These are phyloP conservation scores for Astatoreochromis straeleni DNA, from an alignment of 2,113 vertebrate genomes.

Conservation along the genomic window DNA sequence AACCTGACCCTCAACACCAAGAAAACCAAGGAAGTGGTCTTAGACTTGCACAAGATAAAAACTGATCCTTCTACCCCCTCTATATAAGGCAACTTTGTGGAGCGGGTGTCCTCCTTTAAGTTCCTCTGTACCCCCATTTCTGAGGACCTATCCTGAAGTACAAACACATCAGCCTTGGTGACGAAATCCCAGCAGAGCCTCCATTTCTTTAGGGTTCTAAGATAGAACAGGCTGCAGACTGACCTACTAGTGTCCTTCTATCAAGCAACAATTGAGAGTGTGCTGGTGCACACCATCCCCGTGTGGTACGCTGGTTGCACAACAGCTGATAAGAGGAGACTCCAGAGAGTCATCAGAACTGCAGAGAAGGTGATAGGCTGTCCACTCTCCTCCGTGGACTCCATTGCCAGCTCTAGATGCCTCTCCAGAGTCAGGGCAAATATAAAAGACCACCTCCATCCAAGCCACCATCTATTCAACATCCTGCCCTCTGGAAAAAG, in stretches of 20 bases:
- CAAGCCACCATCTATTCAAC: rapidly evolving
- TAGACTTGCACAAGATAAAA: not conserved
- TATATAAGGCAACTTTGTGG: not conserved
- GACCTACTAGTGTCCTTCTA: not conserved
- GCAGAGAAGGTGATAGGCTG: not conserved
- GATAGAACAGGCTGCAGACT: not conserved
- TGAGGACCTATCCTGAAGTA: not conserved
- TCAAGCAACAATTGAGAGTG: not conserved
- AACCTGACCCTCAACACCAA: not conserved
- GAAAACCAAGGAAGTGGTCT: not conserved
- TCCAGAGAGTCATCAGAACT: not conserved
- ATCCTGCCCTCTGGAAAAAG: not conserved
- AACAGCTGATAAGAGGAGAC: not conserved
- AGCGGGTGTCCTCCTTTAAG: rapidly evolving
- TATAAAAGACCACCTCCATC: not conserved
- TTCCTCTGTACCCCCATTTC: not conserved
- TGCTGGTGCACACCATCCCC: not conserved
- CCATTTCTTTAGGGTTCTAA: not conserved
- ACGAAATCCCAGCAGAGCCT: rapidly evolving
- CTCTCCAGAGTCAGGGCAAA: not conserved
- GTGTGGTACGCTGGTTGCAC: rapidly evolving
- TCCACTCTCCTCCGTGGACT: not conserved
- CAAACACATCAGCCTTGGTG: not conserved
- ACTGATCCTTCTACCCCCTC: not conserved
- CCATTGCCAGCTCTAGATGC: not conserved